Conservation (phyloP, 2,113 vertebrate genomes). For the Megalops atlanticus region DNA sequence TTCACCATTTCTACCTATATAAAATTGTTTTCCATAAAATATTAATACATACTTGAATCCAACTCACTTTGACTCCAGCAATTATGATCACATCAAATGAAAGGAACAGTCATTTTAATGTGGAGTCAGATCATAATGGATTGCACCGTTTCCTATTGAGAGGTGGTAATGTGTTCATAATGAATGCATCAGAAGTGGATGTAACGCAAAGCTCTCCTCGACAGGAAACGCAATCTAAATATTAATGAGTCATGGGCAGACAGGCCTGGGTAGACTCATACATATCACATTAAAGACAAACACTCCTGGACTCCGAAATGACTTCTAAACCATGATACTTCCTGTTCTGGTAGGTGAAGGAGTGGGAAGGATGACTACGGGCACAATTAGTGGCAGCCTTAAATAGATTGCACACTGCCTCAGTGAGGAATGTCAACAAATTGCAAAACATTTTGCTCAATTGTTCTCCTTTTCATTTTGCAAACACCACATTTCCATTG, state of each 20-base stretch:
- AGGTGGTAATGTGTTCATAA: not conserved
- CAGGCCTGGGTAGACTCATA: too few relatives aligned
- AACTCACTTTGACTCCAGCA: not conserved
- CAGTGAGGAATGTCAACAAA: not conserved
- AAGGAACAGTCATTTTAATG: not conserved
- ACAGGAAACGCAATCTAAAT: slow-evolving; percentile 1
- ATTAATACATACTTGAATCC: too few relatives aligned
- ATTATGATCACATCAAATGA: not conserved
- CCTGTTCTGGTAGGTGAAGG: not conserved
- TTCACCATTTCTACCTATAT: too few relatives aligned
- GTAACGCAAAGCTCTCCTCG: not conserved
- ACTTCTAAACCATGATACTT: not conserved
- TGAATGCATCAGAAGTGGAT: not conserved
- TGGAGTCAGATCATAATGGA: not conserved
- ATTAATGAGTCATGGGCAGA: not conserved
- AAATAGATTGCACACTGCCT: not conserved
- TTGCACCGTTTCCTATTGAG: not conserved
- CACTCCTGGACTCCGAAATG: not conserved
- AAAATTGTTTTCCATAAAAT: too few relatives aligned
- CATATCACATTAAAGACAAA: not conserved
- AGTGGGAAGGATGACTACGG: not conserved
- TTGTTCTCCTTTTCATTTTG: too few relatives aligned
- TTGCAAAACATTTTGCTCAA: not conserved
- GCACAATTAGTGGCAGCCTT: not conserved
- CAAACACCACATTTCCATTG: too few relatives aligned